Evolutionary conservation across 1,140 invertebrate species (phyloP).

Genomic region (Drosophila willistoni): DNA sequence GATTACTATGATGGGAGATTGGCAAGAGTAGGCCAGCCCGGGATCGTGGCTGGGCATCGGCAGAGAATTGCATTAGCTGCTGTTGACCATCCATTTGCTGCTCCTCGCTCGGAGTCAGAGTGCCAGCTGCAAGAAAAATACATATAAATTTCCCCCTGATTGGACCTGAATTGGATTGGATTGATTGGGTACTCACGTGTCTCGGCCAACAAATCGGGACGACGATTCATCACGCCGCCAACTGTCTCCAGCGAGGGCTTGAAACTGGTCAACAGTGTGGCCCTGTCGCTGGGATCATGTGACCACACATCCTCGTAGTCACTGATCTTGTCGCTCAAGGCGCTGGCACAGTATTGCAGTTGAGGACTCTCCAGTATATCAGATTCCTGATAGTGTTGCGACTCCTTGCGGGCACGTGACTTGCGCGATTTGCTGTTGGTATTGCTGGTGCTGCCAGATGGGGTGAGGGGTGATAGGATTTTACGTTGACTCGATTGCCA

Average conservation of each 20-base stretch:
- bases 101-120: slow-evolving; percentile 74
- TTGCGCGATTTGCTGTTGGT: slow-evolving; percentile 63
- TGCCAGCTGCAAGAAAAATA: slow-evolving; percentile 68
- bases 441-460: slow-evolving; percentile 24
- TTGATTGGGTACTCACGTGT: slow-evolving; percentile 83
- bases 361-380: slow-evolving; percentile 93
- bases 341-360: slow-evolving; percentile 91
- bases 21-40: slow-evolving; percentile 71
- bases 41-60: slow-evolving; percentile 67
- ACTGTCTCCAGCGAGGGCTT: slow-evolving; percentile 73
- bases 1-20: slow-evolving; percentile 20
- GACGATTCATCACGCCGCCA: slow-evolving; percentile 85
- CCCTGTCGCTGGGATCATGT: slow-evolving; percentile 85
- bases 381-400: slow-evolving; percentile 90
- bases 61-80: slow-evolving; percentile 69
- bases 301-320: slow-evolving; percentile 98
- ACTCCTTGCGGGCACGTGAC: slow-evolving; percentile 84
- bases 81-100: slow-evolving; percentile 35
- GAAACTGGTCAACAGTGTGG: slow-evolving; percentile 84
- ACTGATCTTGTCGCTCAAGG: slow-evolving; percentile 94
- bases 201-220: slow-evolving; percentile 87
- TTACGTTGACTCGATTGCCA: slow-evolving; percentile 72
- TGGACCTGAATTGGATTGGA: too few relatives aligned
- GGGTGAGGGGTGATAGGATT: slow-evolving; percentile 65
- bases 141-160: background rate